Percentiles rank a stretch among this genome's conserved stretches.
Evolutionary conservation across 2,797 vertebrate genomes (phyloP).

Genomic region (Sebastes diploproa): DNA sequence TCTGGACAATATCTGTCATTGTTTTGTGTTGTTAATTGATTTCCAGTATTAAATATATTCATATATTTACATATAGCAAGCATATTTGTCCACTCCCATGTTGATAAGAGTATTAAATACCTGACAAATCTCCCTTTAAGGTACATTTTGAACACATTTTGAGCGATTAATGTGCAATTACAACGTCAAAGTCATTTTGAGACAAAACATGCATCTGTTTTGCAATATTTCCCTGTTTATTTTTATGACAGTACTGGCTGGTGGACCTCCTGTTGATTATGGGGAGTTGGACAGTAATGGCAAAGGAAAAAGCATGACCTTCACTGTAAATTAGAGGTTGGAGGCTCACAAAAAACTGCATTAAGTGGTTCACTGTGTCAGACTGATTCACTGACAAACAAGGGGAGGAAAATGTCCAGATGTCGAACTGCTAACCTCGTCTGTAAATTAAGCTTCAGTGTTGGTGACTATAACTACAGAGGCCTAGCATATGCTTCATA

Average conservation of each 20-base stretch:
- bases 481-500: background rate
- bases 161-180: too few species aligned
- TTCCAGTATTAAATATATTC: too few species aligned
- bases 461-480: background rate
- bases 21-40: too few species aligned
- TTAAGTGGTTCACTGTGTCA: background rate
- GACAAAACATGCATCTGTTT: background rate
- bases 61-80: rapidly evolving
- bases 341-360: background rate
- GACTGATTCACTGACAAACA: background rate
- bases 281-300: background rate
- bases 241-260: background rate
- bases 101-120: too few species aligned
- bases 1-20: too few species aligned
- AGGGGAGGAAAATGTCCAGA: background rate
- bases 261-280: background rate
- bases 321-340: background rate
- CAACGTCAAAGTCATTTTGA: background rate
- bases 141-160: too few species aligned
- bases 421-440: background rate
- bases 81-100: too few species aligned
- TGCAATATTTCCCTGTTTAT: background rate
- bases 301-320: background rate
- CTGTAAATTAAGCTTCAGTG: background rate
- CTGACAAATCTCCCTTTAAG: too few species aligned